phyloP scores from a whole-genome alignment of 2,888 invertebrate species.

The Blastobasis lacticolella region DNA sequence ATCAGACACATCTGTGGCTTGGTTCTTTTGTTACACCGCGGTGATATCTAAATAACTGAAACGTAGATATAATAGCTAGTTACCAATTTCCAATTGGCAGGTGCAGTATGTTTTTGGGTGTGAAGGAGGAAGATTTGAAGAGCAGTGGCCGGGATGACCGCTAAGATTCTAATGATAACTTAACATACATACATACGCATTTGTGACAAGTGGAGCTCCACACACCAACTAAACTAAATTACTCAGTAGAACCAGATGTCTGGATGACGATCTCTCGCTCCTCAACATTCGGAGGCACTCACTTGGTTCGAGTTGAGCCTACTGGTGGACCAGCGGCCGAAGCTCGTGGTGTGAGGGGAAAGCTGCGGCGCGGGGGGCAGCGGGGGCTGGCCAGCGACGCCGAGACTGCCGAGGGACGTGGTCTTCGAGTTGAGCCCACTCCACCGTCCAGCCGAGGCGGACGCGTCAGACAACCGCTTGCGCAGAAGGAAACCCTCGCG shows the following conservation, averaged over 20 bases:
- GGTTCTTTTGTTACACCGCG: too few species aligned
- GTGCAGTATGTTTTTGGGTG: too few species aligned
- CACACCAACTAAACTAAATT: background rate
- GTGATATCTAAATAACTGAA: too few species aligned
- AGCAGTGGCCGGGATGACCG: too few species aligned
- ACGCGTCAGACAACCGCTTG: conserved; percentile 82
- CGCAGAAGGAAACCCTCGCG: conserved; percentile 87
- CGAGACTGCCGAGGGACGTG: conserved; percentile 87
- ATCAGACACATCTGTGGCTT: too few species aligned
- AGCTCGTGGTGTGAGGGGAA: conserved; percentile 68
- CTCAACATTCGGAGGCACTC: conserved; percentile 10
- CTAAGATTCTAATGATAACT: too few species aligned
- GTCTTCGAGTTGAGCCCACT: conserved; percentile 87
- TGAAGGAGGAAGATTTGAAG: too few species aligned
- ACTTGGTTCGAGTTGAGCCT: conserved; percentile 81
- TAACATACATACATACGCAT: too few species aligned
- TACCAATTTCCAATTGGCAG: too few species aligned
- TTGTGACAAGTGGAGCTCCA: too few species aligned
- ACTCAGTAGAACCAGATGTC: background rate
- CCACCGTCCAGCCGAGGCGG: conserved; percentile 73
- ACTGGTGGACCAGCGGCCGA: conserved; percentile 83
- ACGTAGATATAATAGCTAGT: too few species aligned
- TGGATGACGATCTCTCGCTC: background rate
- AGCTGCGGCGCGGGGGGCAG: conserved; percentile 41
- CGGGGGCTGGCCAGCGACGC: conserved; percentile 72